Evolutionary conservation across 53 echinoderm and acorn worm genomes (phyloP), one percentile per base, ranked within the genome.

Genomic region (Echinarachnius parma): DNA sequence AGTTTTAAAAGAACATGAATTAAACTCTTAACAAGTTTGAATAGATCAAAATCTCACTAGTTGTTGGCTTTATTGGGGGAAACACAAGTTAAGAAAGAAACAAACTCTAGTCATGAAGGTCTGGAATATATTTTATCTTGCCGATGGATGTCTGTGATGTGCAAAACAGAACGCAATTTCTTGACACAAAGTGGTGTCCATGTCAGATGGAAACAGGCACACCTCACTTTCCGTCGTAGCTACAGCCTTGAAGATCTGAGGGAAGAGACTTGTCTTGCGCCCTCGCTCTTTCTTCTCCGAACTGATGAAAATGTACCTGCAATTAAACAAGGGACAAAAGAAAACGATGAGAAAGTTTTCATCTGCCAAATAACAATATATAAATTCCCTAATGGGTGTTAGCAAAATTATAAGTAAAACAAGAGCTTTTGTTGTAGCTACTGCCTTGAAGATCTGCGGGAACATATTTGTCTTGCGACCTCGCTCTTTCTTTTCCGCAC

Each of bases 191-290:
- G 85, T 76, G 2, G 86, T 82, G 31, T 88, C 88, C 15, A 83
- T 91, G 11, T 91, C 88, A n/a, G 59, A 50, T 0, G 91, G 86
- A 52, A 98, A 98, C 18, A 98, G 83, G 59, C 98, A 98, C 22
- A 81, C 85, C 61, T 96, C 96, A 59, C 91, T 96, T 68, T 90
- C 87, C 0, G 96, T 96, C 2, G 90, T 91, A 33, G 90, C 84
- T 4, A 91, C 61, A 5, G 81, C 96, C 42, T 96, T 96, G 78
- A 91, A 96, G 39, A 79, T 78, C 48, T 79, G 78, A 18, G 64
- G 60, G 66, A 75, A 96, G 21, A 91, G 90, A 67, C 96, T 96
- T 50, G 80, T 75, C 76, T 96, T 96, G 13, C 96, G 87, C 14
- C 80, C 81, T 52, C 90, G 52, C 32, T 91, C 90, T 57, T 93